Evolutionary conservation across 2,797 vertebrate genomes (phyloP).

Genomic region (Fistularia commersonii): DNA sequence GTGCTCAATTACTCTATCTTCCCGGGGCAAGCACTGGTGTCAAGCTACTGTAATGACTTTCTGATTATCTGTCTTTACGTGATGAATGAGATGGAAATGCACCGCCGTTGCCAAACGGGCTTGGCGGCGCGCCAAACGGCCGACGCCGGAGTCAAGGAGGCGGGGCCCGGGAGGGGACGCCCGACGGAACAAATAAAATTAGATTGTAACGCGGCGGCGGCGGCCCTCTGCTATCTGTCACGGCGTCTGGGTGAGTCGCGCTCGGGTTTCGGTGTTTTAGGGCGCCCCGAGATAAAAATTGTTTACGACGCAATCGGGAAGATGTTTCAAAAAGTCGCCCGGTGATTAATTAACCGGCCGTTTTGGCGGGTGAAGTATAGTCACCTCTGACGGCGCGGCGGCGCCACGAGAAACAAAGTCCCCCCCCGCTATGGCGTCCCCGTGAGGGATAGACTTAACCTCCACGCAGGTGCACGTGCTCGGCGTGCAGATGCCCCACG

Average conservation of each 20-base stretch:
- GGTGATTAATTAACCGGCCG: slow-evolving; percentile 47
- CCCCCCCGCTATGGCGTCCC: slow-evolving; percentile 24
- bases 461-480: slow-evolving; percentile 42
- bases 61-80: slow-evolving; percentile 99
- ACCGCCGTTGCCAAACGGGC: slow-evolving; percentile 82
- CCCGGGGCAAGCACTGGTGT: slow-evolving; percentile 84
- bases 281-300: slow-evolving; percentile 16
- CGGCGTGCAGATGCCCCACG: slow-evolving; percentile 27
- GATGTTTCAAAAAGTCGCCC: slow-evolving; percentile 22
- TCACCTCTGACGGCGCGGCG: slow-evolving; percentile 19
- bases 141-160: slow-evolving; percentile 63
- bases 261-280: slow-evolving; percentile 15
- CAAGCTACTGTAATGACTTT: slow-evolving; percentile 98
- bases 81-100: slow-evolving; percentile 99
- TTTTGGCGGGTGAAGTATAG: slow-evolving; percentile 24
- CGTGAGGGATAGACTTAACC: slow-evolving; percentile 40
- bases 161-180: slow-evolving; percentile 28
- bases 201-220: slow-evolving; percentile 45
- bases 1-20: slow-evolving; percentile 96
- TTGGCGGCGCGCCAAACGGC: slow-evolving; percentile 79
- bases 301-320: slow-evolving; percentile 22
- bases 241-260: slow-evolving; percentile 14
- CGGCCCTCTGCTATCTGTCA: slow-evolving; percentile 33
- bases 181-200: slow-evolving; percentile 58
- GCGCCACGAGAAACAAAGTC: slow-evolving; percentile 35